A percentile compares a stretch with the other conserved stretches of the same genome.
Conservation (phyloP, 1,140 invertebrate genomes). For the Adoxophyes honmai region DNA sequence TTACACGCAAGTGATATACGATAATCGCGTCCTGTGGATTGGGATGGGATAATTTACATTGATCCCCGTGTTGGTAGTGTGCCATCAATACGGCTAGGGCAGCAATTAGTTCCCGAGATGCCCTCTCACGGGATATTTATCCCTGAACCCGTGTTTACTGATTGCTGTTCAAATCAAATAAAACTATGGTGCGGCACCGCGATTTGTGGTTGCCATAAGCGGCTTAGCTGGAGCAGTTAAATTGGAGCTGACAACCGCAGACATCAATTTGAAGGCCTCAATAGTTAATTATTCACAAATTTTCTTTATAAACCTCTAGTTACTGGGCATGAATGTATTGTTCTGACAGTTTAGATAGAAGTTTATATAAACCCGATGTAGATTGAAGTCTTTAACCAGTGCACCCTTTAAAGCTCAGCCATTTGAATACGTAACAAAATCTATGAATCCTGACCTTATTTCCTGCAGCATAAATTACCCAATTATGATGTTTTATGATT, state of each 20-base stretch:
- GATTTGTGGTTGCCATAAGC: slow-evolving; percentile 36
- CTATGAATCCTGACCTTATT: slow-evolving; percentile 3
- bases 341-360: too few relatives aligned
- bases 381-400: too few relatives aligned
- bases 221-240: slow-evolving; percentile 13
- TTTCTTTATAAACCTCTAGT: background rate
- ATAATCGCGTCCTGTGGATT: slow-evolving; percentile 53
- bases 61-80: slow-evolving; percentile 50
- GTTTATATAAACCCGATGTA: too few relatives aligned
- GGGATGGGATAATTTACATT: slow-evolving; percentile 64
- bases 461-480: slow-evolving; percentile 1
- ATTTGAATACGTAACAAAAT: background rate
- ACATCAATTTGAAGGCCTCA: background rate
- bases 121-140: slow-evolving; percentile 58
- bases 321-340: too few relatives aligned
- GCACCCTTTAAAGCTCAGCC: background rate
- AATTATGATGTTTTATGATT: slow-evolving; percentile 16
- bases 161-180: slow-evolving; percentile 54
- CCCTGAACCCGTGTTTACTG: slow-evolving; percentile 48
- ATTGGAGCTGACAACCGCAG: slow-evolving; percentile 2
- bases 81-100: slow-evolving; percentile 65
- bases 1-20: slow-evolving; percentile 47
- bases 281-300: background rate
- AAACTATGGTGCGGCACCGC: slow-evolving; percentile 33
- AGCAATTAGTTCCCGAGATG: slow-evolving; percentile 64